Base-by-base conservation (phyloP, 1,140 invertebrate genomes). In the Lordiphosa stackelbergi region DNA sequence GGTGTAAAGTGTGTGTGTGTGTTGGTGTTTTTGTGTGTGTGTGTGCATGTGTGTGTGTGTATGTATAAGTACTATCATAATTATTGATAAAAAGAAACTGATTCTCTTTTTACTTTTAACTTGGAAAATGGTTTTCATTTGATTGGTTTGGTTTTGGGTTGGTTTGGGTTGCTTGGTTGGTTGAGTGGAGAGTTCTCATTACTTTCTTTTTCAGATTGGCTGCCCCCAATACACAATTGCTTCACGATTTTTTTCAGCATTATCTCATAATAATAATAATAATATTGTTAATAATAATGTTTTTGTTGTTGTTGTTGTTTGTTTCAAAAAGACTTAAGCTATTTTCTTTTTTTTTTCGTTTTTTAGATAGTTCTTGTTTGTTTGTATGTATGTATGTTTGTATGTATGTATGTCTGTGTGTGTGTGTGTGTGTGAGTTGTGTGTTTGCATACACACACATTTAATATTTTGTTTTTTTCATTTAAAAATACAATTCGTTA, bases 191-290 rank as follows among this genome's bases (percentile, higher is more conserved):
- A n/a, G n/a, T 65, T 55, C 65, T 69, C 57, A 77, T 78, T 77
- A 59, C 47, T 77, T 77, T 77, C 54, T 54, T 78, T 83, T 75
- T 84, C 71, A 75, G 71, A 86, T 85, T 86, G 85, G 85, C 85
- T 86, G 85, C 81, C 85, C 85, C 85, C 85, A 87, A 85, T 87
- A 87, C 85, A 87, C 85, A 87, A 87, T 87, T 87, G 85, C 85
- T 87, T 85, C 85, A 87, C 85, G 85, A 87, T 87, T 87, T 87
- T 84, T 85, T 86, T 85, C 84, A 85, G 77, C 84, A 79, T 79
- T 74, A 74, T 79, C 70, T 77, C 74, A 79, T 78, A 73, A 77
- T 75, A 70, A 75, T 19, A 19, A 19, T 75, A 46, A 75, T 75
- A 75, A 75, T 75, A 61, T 74, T 75, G 73, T 70, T 74, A 55